Evolutionary conservation across 1,140 invertebrate species (phyloP), one percentile per base, ranked within the genome.

Genomic region (Trinorchestia longiramus): DNA sequence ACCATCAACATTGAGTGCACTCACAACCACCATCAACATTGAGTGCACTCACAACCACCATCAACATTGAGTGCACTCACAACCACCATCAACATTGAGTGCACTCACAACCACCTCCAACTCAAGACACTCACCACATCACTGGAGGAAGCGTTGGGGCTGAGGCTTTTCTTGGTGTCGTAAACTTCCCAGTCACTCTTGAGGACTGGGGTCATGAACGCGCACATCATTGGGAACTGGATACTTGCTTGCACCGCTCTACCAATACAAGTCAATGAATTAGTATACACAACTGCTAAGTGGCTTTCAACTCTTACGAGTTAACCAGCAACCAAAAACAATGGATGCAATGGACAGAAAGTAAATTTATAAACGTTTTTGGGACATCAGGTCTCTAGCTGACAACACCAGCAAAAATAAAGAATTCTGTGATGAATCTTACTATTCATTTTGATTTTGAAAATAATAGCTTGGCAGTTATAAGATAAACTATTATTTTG

Each of bases 101-200:
- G 8, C 15, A 3, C 28, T 23, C 62, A 36, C 62, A 15, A 77
- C 62, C 8, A 77, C 62, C 62, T 23, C 62, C 15, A 15, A 77
- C 62, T 19, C 1, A 3, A 23, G 62, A 1, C 62, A 57, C 47
- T 92, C 40, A 95, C 44, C 57, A 44, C 42, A 45, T 87, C 42
- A n/a, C 8, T 19, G n/a, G 41, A 44, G 15, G 1, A 77, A 3
- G 95, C 95, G 95, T 96, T 95, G 96, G 96, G 62, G 88, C 95
- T 17, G 96, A 96, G 87, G 90, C 90, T 96, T 53, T 96, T 96
- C 40, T 96, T 96, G 41, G 96, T 96, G 47, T 96, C 96, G 95
- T 96, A 96, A 43, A 96, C 95, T 77, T 96, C 96, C 96, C 96
- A 96, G 96, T 96, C 96, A 96, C 96, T 96, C 77, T 96, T 96